Evolutionary conservation across 2,888 invertebrate species (phyloP).

Genomic region (Apamea monoglypha): DNA sequence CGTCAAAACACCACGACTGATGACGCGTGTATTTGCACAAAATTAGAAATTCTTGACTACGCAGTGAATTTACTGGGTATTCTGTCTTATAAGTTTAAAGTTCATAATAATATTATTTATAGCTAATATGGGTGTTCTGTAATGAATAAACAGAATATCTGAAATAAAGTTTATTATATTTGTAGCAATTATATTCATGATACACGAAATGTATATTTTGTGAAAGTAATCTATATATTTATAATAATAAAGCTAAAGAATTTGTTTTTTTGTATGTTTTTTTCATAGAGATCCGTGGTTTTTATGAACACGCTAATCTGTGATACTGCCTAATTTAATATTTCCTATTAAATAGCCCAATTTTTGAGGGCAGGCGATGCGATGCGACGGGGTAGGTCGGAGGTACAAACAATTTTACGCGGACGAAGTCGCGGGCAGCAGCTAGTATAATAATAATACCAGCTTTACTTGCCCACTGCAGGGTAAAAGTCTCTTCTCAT

Average conservation of each 20-base stretch:
- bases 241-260: no score
- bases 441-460: background rate
- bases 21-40: slow-evolving; percentile 42
- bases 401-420: no score
- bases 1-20: slow-evolving; percentile 33
- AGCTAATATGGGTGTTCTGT: background rate
- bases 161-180: background rate
- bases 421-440: no score
- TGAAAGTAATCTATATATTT: background rate
- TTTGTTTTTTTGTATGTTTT: no score
- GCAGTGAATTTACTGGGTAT: slow-evolving; percentile 1
- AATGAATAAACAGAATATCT: background rate
- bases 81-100: slow-evolving; percentile 9
- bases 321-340: no score
- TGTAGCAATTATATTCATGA: background rate
- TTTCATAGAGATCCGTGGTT: no score
- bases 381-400: no score
- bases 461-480: no score
- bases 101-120: background rate
- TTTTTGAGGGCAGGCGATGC: no score
- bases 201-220: background rate
- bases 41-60: slow-evolving; percentile 32
- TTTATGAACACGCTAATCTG: no score
- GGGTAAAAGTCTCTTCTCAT: no score
- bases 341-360: no score